Evolutionary conservation across 2,113 vertebrate genomes (phyloP).

Genomic region (Progne subis): DNA sequence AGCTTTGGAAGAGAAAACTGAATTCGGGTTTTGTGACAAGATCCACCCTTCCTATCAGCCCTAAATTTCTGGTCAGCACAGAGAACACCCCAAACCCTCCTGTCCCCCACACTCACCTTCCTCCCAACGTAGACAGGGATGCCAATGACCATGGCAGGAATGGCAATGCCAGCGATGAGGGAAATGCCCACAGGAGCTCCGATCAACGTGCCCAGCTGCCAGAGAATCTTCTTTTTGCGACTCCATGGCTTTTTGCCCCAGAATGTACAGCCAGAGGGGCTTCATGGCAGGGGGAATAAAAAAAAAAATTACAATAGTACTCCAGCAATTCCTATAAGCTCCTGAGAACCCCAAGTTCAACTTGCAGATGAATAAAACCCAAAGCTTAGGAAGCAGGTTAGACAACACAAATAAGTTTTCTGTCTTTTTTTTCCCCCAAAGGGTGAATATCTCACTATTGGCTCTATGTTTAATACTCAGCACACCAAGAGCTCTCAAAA

Average conservation of each 20-base stretch:
- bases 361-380: fast-evolving
- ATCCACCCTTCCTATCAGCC: neutral
- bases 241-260: conserved; percentile 99
- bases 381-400: fast-evolving
- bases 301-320: neutral
- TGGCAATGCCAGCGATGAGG: conserved; percentile 95
- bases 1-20: conserved; percentile 28
- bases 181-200: conserved; percentile 97
- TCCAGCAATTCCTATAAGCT: neutral
- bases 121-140: conserved; percentile 96
- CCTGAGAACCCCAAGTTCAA: neutral
- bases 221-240: conserved; percentile 98
- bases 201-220: conserved; percentile 97
- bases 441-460: neutral
- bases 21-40: neutral
- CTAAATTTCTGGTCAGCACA: neutral
- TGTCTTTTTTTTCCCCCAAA: neutral
- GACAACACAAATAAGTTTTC: neutral
- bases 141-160: conserved; percentile 98
- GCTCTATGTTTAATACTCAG: neutral
- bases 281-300: conserved; percentile 22
- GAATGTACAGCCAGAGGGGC: conserved; percentile 97
- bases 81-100: neutral
- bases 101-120: conserved; percentile 80
- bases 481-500: neutral